These are phyloP conservation scores for Tympanoctomys barrerae DNA, from an alignment of 2,797 vertebrate genomes.

Conservation along the genomic window DNA sequence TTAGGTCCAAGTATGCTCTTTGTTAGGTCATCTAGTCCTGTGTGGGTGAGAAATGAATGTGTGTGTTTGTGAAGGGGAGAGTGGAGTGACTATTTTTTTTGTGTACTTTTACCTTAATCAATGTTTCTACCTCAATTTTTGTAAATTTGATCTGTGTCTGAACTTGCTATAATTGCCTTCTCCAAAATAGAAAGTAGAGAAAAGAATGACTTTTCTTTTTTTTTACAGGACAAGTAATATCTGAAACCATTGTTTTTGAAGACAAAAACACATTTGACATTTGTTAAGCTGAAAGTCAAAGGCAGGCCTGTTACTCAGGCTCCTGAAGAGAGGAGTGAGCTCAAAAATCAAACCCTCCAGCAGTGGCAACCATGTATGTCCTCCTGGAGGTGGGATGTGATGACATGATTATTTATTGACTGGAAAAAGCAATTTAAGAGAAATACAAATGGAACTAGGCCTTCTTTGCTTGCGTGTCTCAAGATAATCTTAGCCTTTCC, in stretches of 20 bases:
- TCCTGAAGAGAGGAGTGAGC: conserved; percentile 29
- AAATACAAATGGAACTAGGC: conserved; percentile 66
- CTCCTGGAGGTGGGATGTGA: conserved; percentile 32
- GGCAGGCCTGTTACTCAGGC: not conserved
- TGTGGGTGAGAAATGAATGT: not conserved
- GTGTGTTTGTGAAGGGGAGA: not conserved
- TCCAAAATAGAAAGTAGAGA: conserved; percentile 55
- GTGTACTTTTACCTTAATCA: not conserved
- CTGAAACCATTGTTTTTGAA: conserved; percentile 51
- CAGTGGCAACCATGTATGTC: not conserved
- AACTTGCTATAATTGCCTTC: conserved; percentile 45
- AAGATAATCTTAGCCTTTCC: conserved; percentile 44
- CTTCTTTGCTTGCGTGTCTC: conserved; percentile 63
- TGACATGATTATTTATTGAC: conserved; percentile 63
- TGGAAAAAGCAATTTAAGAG: conserved; percentile 70
- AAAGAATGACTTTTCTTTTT: not conserved
- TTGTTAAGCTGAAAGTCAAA: conserved; percentile 62
- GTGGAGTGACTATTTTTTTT: not conserved
- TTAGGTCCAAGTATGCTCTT: conserved; percentile 53
- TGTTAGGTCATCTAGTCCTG: conserved; percentile 5
- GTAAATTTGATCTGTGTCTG: conserved; percentile 15
- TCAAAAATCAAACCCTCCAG: conserved; percentile 13
- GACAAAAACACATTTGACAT: conserved; percentile 17
- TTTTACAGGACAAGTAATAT: not conserved
- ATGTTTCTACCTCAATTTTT: not conserved